phyloP scores from a whole-genome alignment of 1,140 invertebrate genomes.

The Pseudomyrmex concolor region DNA sequence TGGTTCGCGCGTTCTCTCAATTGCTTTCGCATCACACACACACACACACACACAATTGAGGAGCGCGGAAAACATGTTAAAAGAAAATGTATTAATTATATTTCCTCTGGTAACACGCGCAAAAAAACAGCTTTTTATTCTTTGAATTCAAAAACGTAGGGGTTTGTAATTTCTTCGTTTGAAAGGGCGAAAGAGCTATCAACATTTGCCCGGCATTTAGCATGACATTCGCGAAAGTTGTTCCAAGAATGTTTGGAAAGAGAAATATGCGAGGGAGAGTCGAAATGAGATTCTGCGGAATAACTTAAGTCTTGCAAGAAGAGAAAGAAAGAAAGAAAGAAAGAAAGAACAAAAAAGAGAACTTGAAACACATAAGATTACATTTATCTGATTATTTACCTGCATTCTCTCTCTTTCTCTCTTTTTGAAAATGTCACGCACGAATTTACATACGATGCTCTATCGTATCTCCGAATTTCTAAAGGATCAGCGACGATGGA shows the following conservation, averaged over 20 bases:
- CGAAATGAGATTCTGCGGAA: neutral
- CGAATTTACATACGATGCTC: neutral
- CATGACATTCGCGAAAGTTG: slow-evolving; percentile 24
- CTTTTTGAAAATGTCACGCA: slow-evolving; percentile 9
- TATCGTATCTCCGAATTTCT: neutral
- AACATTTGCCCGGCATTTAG: slow-evolving; percentile 16
- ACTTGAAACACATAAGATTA: slow-evolving; percentile 5
- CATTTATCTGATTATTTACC: slow-evolving; percentile 10
- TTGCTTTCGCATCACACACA: neutral
- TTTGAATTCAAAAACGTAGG: slow-evolving; percentile 2
- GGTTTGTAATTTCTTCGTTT: neutral
- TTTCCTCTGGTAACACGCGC: too few species aligned
- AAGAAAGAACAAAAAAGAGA: too few species aligned
- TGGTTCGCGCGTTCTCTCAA: neutral
- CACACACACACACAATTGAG: too few species aligned
- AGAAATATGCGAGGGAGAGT: neutral
- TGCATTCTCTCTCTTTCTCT: neutral
- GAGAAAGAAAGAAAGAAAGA: too few species aligned
- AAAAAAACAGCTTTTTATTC: neutral
- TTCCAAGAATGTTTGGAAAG: neutral
- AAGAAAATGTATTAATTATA: too few species aligned
- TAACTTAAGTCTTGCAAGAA: neutral
- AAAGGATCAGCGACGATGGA: neutral
- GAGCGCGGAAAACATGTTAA: too few species aligned
- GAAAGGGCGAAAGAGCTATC: neutral